These are phyloP conservation scores for Coracopsis vasa DNA, from an alignment of 2,113 vertebrate species.

Conservation along the genomic window DNA sequence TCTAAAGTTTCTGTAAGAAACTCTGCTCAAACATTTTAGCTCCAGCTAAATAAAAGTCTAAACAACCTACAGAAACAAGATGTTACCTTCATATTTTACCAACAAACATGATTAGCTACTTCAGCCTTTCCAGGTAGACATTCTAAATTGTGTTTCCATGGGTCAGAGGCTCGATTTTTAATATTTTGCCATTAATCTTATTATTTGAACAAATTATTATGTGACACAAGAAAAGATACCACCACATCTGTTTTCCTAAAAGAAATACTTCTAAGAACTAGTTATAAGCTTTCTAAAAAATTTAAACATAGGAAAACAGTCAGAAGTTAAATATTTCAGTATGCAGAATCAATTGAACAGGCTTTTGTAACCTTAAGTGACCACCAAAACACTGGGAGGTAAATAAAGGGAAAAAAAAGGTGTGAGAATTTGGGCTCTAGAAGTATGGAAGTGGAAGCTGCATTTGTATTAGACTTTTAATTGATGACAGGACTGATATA, in stretches of 20 bases:
- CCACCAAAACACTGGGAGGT: neutral
- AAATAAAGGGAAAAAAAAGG: neutral
- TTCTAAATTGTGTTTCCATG: neutral
- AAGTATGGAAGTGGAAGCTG: neutral
- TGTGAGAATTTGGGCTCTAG: neutral
- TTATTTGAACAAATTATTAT: neutral
- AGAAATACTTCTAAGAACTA: neutral
- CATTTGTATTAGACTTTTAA: neutral
- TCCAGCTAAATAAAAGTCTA: neutral
- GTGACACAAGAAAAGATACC: neutral
- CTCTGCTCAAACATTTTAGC: neutral
- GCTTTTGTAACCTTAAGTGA: neutral
- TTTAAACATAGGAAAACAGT: neutral
- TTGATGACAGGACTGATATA: neutral
- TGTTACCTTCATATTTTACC: neutral
- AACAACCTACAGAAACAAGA: neutral
- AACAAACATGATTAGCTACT: neutral
- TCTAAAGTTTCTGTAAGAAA: slow-evolving; percentile 37
- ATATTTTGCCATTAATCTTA: neutral
- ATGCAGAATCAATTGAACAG: neutral
- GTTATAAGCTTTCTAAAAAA: neutral
- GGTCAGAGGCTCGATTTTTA: neutral
- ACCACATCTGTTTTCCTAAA: neutral
- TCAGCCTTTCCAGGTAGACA: neutral
- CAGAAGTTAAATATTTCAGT: neutral